Base-by-base conservation (phyloP, 2,113 vertebrate species). In the Corvus hawaiiensis region DNA sequence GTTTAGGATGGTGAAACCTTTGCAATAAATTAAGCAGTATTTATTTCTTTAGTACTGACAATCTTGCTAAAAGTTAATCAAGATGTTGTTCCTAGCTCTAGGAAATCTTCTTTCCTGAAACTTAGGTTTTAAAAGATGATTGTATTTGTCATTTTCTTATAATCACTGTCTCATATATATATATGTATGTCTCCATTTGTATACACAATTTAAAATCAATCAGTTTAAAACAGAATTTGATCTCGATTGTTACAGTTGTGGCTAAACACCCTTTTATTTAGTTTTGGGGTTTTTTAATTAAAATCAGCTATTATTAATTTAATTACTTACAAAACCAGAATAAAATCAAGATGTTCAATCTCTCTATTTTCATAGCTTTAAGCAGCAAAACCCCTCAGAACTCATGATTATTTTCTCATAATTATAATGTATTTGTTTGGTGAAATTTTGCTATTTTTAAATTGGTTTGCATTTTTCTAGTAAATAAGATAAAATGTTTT, bases 251-350 rank as follows among this genome's bases (percentile, higher is more conserved):
- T 77, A 41, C 2, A n/a, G 28, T 84, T 75, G 33, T 23, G 11
- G 2, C 12, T 87, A 81, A 51, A 55, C 1, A 0, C 3, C 1
- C 9, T 35, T 84, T 77, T 2, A 48, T 56, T 81, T 66, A 33
- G 4, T 43, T 86, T 79, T 35, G 2, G 28, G 21, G 1, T 1
- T 2, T 27, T 27, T 71, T 52, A 19, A 55, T 63, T 18, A 63
- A 62, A 83, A 72, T n/a, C 3, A 46, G 2, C 2, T 74, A 9
- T 74, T 69, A 24, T 9, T 48, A 54, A 54, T 46, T 54, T 30
- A 74, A 15, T 66, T 78, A 12, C 5, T 19, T 67, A 54, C 1
- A 62, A 51, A 91, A 46, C 3, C 35, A 64, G n/a, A 71, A 74
- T 49, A 52, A 85, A 54, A 69, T 62, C 16, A 75, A 46, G 9